Percentiles rank a stretch among this genome's conserved stretches.
Evolutionary conservation across 2,797 vertebrate species (phyloP).

Genomic region (Meriones psammophilus): DNA sequence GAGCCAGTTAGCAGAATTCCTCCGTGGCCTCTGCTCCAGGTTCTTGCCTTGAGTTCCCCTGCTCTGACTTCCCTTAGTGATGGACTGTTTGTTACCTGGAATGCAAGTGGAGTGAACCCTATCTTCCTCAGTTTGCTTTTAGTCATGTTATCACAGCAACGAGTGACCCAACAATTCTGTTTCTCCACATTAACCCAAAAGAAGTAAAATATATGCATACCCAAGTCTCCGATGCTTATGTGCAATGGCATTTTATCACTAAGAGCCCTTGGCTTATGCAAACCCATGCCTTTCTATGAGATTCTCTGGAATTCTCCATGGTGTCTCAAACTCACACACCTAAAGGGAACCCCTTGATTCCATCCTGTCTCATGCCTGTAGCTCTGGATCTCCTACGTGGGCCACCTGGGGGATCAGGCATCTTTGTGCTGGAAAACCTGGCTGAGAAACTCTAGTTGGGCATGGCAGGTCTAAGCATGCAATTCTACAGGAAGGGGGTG

Average conservation of each 20-base stretch:
- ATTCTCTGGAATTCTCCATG: background rate
- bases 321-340: background rate
- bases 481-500: background rate
- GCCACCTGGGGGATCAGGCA: background rate
- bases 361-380: background rate
- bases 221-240: background rate
- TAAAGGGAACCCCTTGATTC: background rate
- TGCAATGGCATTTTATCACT: background rate
- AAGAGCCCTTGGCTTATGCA: background rate
- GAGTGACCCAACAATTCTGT: background rate
- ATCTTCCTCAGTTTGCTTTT: background rate
- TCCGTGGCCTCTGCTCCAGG: background rate
- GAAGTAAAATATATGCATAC: no score
- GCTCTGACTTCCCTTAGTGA: background rate
- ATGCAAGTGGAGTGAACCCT: background rate
- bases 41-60: background rate
- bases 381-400: background rate
- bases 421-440: background rate
- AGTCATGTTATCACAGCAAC: background rate
- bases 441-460: background rate
- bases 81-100: background rate
- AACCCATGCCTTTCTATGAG: background rate
- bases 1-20: background rate
- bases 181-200: background rate
- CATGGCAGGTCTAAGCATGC: no score